These are phyloP conservation scores for Ophioderma brevispina DNA, from an alignment of 35 echinoderm and acorn worm species.

Conservation along the genomic window DNA sequence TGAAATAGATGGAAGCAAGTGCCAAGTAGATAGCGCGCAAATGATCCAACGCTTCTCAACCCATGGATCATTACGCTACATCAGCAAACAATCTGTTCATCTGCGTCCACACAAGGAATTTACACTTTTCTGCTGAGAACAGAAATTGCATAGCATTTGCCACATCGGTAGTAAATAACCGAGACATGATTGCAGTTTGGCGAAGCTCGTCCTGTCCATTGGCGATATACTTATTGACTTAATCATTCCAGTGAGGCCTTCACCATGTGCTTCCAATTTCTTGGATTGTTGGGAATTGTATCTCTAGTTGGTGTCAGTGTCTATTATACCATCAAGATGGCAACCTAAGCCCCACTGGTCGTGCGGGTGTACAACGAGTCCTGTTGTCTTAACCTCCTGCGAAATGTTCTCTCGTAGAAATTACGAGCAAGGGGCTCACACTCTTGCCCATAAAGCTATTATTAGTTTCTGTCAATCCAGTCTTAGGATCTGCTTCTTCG, in stretches of 20 bases:
- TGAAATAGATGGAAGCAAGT: constrained; percentile 55
- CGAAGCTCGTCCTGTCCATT: constrained; percentile 18
- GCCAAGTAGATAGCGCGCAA: constrained; percentile 42
- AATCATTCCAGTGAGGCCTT: not conserved
- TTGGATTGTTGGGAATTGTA: constrained; percentile 32
- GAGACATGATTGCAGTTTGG: constrained; percentile 29
- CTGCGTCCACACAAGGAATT: constrained; percentile 53
- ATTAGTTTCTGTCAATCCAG: not conserved
- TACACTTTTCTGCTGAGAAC: constrained; percentile 21
- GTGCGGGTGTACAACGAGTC: constrained; percentile 22
- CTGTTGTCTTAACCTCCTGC: not conserved
- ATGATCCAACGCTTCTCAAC: constrained; percentile 10
- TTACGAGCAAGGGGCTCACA: not conserved
- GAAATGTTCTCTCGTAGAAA: not conserved
- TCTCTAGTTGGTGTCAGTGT: constrained; percentile 44
- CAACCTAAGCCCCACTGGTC: constrained; percentile 42
- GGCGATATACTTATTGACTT: not conserved
- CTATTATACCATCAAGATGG: constrained; percentile 31
- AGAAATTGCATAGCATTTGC: constrained; percentile 67
- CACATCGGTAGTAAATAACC: constrained; percentile 59
- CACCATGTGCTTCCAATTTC: constrained; percentile 6
- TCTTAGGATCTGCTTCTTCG: constrained; percentile 20
- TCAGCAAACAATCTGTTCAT: constrained; percentile 31
- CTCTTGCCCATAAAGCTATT: constrained; percentile 3
- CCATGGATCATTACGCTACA: constrained; percentile 28